Conservation (phyloP, 2,113 vertebrate genomes). For the Cairina moschata region DNA sequence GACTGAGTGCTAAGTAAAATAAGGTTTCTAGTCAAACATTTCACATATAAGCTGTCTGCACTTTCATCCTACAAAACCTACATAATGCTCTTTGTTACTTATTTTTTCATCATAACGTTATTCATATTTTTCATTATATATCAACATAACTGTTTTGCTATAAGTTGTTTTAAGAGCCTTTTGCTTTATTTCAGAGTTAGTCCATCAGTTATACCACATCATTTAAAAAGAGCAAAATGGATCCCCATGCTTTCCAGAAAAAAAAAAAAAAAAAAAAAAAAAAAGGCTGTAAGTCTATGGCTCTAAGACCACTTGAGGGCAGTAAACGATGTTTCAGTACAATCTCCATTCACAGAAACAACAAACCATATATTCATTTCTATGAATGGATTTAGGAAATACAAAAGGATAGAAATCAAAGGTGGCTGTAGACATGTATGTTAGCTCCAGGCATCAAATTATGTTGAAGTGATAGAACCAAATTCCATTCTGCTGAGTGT, state of each 20-base stretch:
- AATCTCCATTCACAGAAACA: neutral
- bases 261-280: neutral
- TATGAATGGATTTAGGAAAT: neutral
- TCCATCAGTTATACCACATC: neutral
- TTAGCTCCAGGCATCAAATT: neutral
- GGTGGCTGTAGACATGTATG: neutral
- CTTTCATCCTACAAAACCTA: neutral
- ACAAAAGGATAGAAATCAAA: neutral
- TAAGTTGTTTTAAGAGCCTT: neutral
- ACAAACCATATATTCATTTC: neutral
- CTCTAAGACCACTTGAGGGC: constrained; percentile 31
- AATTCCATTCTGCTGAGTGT: neutral
- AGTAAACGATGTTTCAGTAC: neutral
- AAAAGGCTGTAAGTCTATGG: neutral
- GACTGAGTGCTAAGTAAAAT: neutral
- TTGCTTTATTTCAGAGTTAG: neutral
- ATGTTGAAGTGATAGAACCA: neutral
- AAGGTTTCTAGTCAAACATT: neutral
- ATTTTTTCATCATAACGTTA: neutral
- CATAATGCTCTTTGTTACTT: neutral
- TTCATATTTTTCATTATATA: neutral
- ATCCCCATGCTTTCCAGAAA: neutral
- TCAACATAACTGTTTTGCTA: neutral
- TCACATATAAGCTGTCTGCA: neutral
- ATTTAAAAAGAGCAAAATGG: neutral